Evolutionary conservation across 2,797 vertebrate species (phyloP), one percentile per base, ranked within the genome.

Genomic region (Enteromius mattozi): DNA sequence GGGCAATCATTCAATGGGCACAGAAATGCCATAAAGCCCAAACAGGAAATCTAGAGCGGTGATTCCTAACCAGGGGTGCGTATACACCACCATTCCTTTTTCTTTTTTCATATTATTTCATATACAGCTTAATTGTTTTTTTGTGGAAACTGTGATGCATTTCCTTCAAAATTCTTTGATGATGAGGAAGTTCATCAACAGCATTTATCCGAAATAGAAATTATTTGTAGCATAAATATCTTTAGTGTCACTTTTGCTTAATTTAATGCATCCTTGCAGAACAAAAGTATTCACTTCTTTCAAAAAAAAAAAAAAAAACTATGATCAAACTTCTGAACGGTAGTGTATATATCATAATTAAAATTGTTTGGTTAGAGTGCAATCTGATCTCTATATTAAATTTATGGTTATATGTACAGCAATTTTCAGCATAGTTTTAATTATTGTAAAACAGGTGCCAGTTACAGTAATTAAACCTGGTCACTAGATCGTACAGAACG

Each of bases 11-110:
- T 65, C 65, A 45, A 14, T 75, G 69, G 45, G 61, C 37, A 33
- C 13, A 30, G 79, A 61, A 61, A 37, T 66, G 84, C 68, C 79
- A 81, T 13, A 27, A 69, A 85, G 21, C 30, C 19, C 21, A 66
- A 54, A 51, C 72, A 59, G 21, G 16, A 66, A 19, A 66, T 66
- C 30, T 66, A 66, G 63, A 66, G 13, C n/a, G 40, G n/a, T 40
- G 33, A 59, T 77, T 59, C 14, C 49, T 24, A 59, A 54, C 16
- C 21, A 54, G 30, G 17, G 6, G 0, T 19, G 49, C 0, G 5
- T 75, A 35, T n/a, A 35, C 19, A 6, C 27, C 47, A 74, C 6
- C 0, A 16, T 71, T 14, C 69, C 42, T 45, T 42, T 42, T 42
- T 45, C 42, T 45, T 45, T 45, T 69, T 69, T 69, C 35, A 21